Evolutionary conservation across 2,113 vertebrate species (phyloP), one percentile per base, ranked within the genome.

Genomic region (Synchiropus splendidus): DNA sequence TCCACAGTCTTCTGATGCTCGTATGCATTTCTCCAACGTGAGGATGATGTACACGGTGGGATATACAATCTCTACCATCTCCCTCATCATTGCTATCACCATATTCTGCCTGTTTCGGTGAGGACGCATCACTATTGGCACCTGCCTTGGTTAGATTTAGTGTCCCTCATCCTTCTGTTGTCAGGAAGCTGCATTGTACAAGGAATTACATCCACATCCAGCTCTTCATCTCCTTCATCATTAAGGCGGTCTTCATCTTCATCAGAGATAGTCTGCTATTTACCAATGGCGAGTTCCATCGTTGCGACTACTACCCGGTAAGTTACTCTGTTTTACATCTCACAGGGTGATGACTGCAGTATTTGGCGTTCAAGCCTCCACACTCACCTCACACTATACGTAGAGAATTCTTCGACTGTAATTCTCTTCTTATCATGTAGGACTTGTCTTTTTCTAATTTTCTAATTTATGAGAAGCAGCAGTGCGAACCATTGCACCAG

Each of bases 171-270:
- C 21, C 8, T 27, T 27, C 21, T 8, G 21, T 27, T 27, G 4
- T 14, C 44, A 97, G 94, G 72, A 89, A 89, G 55, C 89, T 98
- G 39, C 90, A 80, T 70, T 97, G 92, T 17, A 92, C 90, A 0
- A 88, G 94, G 58, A 98, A 96, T 78, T 90, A 90, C 63, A 93
- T 97, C 62, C 94, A 97, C 73, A 93, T 96, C 85, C 90, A 97
- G 64, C 87, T 98, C 49, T 98, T 97, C 16, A 56, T 82, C 10
- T 97, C 92, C 0, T 97, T 96, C 76, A 95, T 96, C 80, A 74
- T 97, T 49, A 81, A 91, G 1, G 90, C 89, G 36, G 60, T 86
- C 10, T 95, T 91, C 69, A 92, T 86, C 81, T 95, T 98, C 81
- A 85, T 94, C 76, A 87, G 89, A 64, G 92, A 97, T 16, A 77